Base-by-base conservation (phyloP, 1,140 invertebrate species). In the Coenobita brevimanus region DNA sequence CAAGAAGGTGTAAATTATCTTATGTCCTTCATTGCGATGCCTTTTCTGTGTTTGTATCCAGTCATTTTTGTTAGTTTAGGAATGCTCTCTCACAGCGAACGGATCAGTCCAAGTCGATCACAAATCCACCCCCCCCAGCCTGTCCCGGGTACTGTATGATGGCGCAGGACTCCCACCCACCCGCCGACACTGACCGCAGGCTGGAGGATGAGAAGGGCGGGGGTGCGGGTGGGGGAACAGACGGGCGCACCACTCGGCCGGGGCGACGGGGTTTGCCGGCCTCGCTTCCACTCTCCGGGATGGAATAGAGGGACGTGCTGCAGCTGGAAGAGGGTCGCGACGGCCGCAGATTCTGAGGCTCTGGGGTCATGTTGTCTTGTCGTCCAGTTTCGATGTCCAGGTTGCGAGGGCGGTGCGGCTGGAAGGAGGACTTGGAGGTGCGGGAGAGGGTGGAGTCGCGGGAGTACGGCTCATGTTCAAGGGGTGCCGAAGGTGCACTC, bases 131-230 rank as follows among this genome's bases (percentile, higher is more conserved):
- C 1, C 85, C 85, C 0, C 76, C 85, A n/a, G 21, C 76, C 36
- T 87, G 85, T 21, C 24, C 3, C 6, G 84, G 78, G 41, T 87
- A 87, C 76, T 87, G 76, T 13, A 87, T 71, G 33, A 87, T 64
- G 30, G 85, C 76, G 41, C 85, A 87, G 60, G 85, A 80, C 64
- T 87, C 64, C 85, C 85, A 81, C 0, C 76, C 85, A 17, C 85
- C 85, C 24, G 78, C 76, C 17, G 85, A 24, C 33, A 57, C 17
- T 4, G 62, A 50, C 21, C 85, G 43, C 8, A 73, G 57, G 41
- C n/a, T 78, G 82, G 64, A 50, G 17, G 64, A 60, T 21, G 21
- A 41, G 27, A 38, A 8, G 17, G 75, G 43, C 8, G 69, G 82
- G 13, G 62, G 33, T 17, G 33, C 60, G 3, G 80, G 80, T 21